Percentiles rank a stretch among this genome's conserved stretches.
Conservation (phyloP, 2,113 vertebrate species). For the Machaerirhynchus nigripectus region DNA sequence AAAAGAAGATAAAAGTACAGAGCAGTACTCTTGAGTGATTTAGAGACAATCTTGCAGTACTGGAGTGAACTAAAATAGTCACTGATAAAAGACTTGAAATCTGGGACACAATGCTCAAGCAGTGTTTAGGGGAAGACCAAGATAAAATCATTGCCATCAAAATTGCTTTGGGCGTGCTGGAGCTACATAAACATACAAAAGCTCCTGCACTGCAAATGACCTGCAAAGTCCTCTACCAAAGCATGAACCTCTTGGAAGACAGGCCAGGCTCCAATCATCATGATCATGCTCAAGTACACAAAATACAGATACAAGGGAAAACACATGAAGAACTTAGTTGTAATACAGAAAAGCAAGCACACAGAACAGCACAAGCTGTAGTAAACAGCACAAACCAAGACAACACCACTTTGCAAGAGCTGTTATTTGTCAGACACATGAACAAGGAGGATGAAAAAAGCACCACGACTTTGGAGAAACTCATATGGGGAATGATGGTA, state of each 20-base stretch:
- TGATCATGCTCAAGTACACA: not conserved
- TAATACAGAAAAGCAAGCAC: not conserved
- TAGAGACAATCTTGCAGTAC: not conserved
- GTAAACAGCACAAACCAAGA: not conserved
- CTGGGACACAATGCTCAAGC: not conserved
- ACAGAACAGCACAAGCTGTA: not conserved
- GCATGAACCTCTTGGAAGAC: not conserved
- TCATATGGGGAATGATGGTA: not conserved
- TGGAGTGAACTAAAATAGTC: constrained; percentile 18
- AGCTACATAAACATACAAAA: not conserved
- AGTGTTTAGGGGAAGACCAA: not conserved
- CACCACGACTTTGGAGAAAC: not conserved
- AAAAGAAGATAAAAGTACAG: constrained; percentile 52
- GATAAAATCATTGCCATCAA: not conserved
- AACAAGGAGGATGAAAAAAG: not conserved
- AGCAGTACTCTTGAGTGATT: constrained; percentile 16
- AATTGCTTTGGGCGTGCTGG: not conserved
- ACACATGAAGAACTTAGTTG: not conserved
- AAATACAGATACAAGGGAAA: not conserved
- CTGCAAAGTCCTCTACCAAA: not conserved
- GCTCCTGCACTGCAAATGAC: not conserved
- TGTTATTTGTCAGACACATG: not conserved
- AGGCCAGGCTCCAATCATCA: not conserved
- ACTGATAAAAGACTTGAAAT: constrained; percentile 12
- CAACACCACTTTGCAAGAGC: not conserved